phyloP scores from a whole-genome alignment of 2,888 invertebrate species.

The Deilephila porcellus region DNA sequence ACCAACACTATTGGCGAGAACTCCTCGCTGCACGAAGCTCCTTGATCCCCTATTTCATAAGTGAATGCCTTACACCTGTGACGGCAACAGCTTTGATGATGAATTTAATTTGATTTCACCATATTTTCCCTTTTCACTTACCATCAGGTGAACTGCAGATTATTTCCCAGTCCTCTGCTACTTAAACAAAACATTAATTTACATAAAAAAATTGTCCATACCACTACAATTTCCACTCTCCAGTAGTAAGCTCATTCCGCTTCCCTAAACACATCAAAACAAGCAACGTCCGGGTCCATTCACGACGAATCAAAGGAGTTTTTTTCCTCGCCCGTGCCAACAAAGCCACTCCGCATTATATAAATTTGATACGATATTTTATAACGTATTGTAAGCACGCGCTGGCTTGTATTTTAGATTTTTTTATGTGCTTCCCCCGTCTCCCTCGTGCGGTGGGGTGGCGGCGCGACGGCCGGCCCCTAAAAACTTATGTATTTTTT shows the following conservation, averaged over 20 bases:
- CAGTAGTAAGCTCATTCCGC: conserved; percentile 44
- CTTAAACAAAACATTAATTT: too few relatives aligned
- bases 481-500: conserved; percentile 85
- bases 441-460: conserved; percentile 41
- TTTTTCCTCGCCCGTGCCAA: conserved; percentile 69
- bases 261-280: conserved; percentile 56
- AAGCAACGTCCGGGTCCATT: conserved; percentile 56
- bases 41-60: too few relatives aligned
- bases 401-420: conserved; percentile 68
- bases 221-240: neutral
- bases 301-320: conserved; percentile 59
- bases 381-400: conserved; percentile 77
- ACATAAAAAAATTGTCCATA: neutral
- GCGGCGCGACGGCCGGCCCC: conserved; percentile 70
- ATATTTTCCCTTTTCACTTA: too few relatives aligned
- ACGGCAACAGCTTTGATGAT: too few relatives aligned
- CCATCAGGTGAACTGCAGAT: too few relatives aligned
- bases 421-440: conserved; percentile 63
- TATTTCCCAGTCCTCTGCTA: too few relatives aligned
- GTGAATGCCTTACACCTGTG: too few relatives aligned
- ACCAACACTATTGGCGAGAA: too few relatives aligned
- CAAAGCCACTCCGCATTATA: conserved; percentile 75
- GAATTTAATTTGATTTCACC: too few relatives aligned
- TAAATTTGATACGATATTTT: conserved; percentile 81
- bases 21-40: too few relatives aligned